Evolutionary conservation across 2,113 vertebrate genomes (phyloP).

Genomic region (Prionailurus bengalensis): DNA sequence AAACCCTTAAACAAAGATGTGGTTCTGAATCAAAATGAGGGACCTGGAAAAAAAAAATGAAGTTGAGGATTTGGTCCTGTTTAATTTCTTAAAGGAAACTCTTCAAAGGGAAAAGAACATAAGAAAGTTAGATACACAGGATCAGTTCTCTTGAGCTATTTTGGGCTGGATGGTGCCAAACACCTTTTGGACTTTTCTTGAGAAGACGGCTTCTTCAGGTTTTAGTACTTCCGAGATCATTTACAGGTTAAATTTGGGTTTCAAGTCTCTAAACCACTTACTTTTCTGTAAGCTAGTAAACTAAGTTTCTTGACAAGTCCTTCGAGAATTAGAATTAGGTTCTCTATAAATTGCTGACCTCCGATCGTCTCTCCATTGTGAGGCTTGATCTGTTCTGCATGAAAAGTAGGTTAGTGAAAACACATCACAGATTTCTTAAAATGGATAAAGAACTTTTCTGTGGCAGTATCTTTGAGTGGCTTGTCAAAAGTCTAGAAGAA

Average conservation of each 20-base stretch:
- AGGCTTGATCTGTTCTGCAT: not conserved
- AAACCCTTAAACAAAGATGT: slow-evolving; percentile 91
- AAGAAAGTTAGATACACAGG: slow-evolving; percentile 7
- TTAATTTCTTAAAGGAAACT: slow-evolving; percentile 87
- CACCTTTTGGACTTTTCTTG: slow-evolving; percentile 32
- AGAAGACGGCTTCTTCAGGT: slow-evolving; percentile 74
- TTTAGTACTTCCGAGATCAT: slow-evolving; percentile 70
- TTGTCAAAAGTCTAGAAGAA: not conserved
- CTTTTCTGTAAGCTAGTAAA: slow-evolving; percentile 63
- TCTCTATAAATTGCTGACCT: not conserved
- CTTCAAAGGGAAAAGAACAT: slow-evolving; percentile 73
- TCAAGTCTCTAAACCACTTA: slow-evolving; percentile 60
- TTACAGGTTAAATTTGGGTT: slow-evolving; percentile 71
- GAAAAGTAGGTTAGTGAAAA: slow-evolving; percentile 22
- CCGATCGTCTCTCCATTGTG: not conserved
- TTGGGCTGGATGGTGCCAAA: not conserved
- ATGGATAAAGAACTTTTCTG: not conserved
- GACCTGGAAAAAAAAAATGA: slow-evolving; percentile 80
- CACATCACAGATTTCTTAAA: slow-evolving; percentile 11
- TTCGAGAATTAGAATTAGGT: slow-evolving; percentile 57
- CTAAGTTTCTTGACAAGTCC: slow-evolving; percentile 65
- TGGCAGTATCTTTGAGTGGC: not conserved
- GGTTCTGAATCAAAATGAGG: slow-evolving; percentile 89
- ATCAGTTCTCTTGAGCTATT: not conserved
- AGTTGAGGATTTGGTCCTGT: slow-evolving; percentile 85